Percentiles rank a stretch among this genome's conserved stretches.
phyloP scores from a whole-genome alignment of 2,888 invertebrate species.

The Folsomia candida region DNA sequence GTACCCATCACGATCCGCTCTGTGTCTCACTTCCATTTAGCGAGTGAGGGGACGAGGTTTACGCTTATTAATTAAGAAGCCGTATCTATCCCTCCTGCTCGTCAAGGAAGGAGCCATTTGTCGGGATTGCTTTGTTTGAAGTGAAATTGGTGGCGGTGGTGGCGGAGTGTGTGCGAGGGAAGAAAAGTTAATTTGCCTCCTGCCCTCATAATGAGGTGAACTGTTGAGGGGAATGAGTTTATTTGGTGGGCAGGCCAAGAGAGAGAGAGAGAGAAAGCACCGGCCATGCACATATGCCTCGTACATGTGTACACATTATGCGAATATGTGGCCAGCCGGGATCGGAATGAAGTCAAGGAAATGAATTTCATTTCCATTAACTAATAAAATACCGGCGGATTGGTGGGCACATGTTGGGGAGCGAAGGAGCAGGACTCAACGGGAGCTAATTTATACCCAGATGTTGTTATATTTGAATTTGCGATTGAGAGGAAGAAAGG shows the following conservation, averaged over 20 bases:
- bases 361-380: background rate
- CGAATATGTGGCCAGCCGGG: background rate
- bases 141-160: background rate
- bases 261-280: background rate
- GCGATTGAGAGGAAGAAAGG: slow-evolving; percentile 8
- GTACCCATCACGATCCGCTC: too few relatives aligned
- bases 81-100: too few relatives aligned
- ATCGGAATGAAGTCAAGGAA: background rate
- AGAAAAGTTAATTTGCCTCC: background rate
- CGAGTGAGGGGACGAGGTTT: background rate
- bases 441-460: slow-evolving; percentile 28
- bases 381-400: background rate
- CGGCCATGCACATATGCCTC: too few relatives aligned
- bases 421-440: slow-evolving; percentile 6
- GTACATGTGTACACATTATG: background rate
- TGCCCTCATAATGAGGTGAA: background rate
- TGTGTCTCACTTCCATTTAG: too few relatives aligned
- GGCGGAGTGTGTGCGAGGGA: too few relatives aligned
- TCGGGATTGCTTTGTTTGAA: background rate
- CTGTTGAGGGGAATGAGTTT: background rate
- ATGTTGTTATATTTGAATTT: slow-evolving; percentile 25
- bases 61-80: background rate
- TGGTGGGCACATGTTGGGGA: background rate
- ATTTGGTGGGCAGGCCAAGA: background rate
- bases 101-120: background rate